Percentiles rank a stretch among this genome's conserved stretches.
Conservation (phyloP, 2,888 invertebrate species). For the Heliconius aoede region DNA sequence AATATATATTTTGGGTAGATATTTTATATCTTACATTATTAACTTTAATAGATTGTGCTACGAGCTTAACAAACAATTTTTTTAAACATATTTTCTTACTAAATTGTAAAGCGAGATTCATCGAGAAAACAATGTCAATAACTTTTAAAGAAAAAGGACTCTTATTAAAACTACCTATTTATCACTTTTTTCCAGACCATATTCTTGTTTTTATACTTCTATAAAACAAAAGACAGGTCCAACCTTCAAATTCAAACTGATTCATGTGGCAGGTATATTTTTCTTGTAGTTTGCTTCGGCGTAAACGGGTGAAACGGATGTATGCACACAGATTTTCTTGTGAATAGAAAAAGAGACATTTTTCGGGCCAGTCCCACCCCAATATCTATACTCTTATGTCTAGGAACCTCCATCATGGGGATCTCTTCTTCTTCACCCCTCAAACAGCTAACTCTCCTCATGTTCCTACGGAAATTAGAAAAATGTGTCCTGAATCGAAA, state of each 20-base stretch:
- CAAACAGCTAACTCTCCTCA: constrained; percentile 69
- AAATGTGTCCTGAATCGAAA: constrained; percentile 63
- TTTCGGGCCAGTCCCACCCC: constrained; percentile 72
- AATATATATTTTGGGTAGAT: too few relatives aligned
- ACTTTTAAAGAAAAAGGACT: neutral
- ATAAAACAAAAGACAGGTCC: constrained; percentile 6
- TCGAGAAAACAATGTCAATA: neutral
- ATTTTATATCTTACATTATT: too few relatives aligned
- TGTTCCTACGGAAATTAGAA: constrained; percentile 59
- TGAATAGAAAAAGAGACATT: constrained; percentile 74
- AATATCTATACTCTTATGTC: constrained; percentile 76
- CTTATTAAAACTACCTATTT: neutral
- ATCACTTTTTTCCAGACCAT: neutral
- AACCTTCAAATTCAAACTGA: neutral
- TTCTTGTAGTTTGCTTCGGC: constrained; percentile 73
- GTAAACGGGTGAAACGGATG: constrained; percentile 79
- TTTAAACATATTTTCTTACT: neutral
- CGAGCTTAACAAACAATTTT: too few relatives aligned
- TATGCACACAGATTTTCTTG: constrained; percentile 69
- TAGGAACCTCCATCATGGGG: constrained; percentile 64
- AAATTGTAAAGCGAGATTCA: constrained; percentile 6
- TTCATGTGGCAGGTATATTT: constrained; percentile 62
- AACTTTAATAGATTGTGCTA: too few relatives aligned
- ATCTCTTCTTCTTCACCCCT: constrained; percentile 60
- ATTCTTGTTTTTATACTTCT: neutral